Evolutionary conservation across 2,113 vertebrate species (phyloP).

Genomic region (Daboia siamensis): DNA sequence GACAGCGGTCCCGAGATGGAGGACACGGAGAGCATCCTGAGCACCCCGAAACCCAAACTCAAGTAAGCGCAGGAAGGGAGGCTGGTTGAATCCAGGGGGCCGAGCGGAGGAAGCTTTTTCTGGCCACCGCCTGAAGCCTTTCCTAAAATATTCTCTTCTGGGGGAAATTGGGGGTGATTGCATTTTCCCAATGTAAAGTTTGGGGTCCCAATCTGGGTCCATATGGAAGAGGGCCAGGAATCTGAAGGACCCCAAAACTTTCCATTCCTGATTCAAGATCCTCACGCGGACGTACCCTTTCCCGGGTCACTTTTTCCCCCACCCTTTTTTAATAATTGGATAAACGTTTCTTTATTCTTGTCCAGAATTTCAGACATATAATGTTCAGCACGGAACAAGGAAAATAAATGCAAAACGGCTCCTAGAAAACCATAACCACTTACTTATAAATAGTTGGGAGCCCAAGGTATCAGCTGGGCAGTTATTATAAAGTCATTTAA

Average conservation of each 20-base stretch:
- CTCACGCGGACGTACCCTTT: too few relatives aligned
- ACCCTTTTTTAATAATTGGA: background rate
- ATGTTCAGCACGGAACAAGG: too few relatives aligned
- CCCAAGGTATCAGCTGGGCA: too few relatives aligned
- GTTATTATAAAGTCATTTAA: too few relatives aligned
- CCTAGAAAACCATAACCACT: too few relatives aligned
- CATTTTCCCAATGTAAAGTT: background rate
- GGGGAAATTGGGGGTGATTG: background rate
- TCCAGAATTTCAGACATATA: too few relatives aligned
- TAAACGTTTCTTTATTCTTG: too few relatives aligned
- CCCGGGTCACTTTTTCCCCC: too few relatives aligned
- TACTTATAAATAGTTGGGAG: too few relatives aligned
- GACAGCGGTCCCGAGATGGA: slow-evolving; percentile 94
- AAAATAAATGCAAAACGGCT: too few relatives aligned
- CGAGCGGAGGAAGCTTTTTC: rapidly evolving
- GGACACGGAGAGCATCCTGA: slow-evolving; percentile 90
- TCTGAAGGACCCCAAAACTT: background rate
- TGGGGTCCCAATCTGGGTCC: background rate
- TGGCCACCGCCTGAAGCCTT: too few relatives aligned
- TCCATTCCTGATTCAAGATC: too few relatives aligned
- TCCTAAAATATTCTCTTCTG: background rate
- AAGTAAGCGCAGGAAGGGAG: slow-evolving; percentile 61
- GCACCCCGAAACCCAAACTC: slow-evolving; percentile 90
- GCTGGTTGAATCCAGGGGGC: background rate
- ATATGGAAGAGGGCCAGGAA: background rate